Conservation (phyloP, 2,888 invertebrate species). For the Agriopis marginaria region DNA sequence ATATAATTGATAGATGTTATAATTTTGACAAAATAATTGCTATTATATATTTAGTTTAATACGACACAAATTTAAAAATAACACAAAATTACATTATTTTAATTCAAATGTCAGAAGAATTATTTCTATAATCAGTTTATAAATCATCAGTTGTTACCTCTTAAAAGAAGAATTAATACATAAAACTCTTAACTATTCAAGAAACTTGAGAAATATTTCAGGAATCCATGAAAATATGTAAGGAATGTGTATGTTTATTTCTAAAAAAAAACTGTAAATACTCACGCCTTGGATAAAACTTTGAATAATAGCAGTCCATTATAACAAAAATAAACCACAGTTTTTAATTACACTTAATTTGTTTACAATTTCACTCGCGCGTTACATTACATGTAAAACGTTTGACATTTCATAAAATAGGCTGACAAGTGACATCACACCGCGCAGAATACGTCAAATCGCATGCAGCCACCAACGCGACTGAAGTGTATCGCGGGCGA, state of each 20-base stretch:
- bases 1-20: too few species aligned
- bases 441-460: slow-evolving; percentile 86
- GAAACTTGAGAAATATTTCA: slow-evolving; percentile 50
- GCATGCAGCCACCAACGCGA: slow-evolving; percentile 86
- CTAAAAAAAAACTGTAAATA: slow-evolving; percentile 71
- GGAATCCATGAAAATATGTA: slow-evolving; percentile 72
- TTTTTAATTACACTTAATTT: slow-evolving; percentile 81
- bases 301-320: slow-evolving; percentile 86
- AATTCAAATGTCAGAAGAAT: background rate
- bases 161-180: background rate
- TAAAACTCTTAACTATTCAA: slow-evolving; percentile 5
- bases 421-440: slow-evolving; percentile 85
- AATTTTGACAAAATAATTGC: too few species aligned
- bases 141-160: background rate
- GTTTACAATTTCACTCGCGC: slow-evolving; percentile 84
- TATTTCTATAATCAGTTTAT: background rate
- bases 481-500: slow-evolving; percentile 87
- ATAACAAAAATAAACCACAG: slow-evolving; percentile 71
- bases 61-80: too few species aligned
- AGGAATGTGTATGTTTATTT: slow-evolving; percentile 82
- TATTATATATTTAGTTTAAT: too few species aligned
- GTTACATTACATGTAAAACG: slow-evolving; percentile 79
- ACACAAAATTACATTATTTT: too few species aligned
- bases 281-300: slow-evolving; percentile 86
- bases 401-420: slow-evolving; percentile 85